A percentile compares a stretch with the other conserved stretches of the same genome.
Evolutionary conservation across 2,888 invertebrate species (phyloP).

Genomic region (Thecophora atra): DNA sequence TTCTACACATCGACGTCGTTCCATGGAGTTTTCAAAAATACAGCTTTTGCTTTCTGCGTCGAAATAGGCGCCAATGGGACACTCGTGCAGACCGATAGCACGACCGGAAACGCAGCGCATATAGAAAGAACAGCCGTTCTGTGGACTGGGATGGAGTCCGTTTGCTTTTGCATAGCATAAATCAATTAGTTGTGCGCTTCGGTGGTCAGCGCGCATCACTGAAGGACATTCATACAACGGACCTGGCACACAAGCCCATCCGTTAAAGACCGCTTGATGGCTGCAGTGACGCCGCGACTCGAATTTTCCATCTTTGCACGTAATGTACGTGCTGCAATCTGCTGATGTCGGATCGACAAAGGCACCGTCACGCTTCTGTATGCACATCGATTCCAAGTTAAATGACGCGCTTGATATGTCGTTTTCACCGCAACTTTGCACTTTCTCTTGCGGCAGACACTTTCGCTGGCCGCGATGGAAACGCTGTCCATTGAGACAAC

Average conservation of each 20-base stretch:
- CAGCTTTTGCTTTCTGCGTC: constrained; percentile 53
- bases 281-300: constrained; percentile 53
- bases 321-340: constrained; percentile 59
- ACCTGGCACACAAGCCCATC: constrained; percentile 56
- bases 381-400: constrained; percentile 45
- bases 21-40: constrained; percentile 49
- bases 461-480: constrained; percentile 52
- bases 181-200: constrained; percentile 40
- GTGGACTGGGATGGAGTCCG: constrained; percentile 65
- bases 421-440: constrained; percentile 43
- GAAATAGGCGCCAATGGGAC: constrained; percentile 56
- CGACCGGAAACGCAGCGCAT: constrained; percentile 56
- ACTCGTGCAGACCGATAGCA: constrained; percentile 52
- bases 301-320: constrained; percentile 55
- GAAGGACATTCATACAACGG: constrained; percentile 50
- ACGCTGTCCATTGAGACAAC: constrained; percentile 53
- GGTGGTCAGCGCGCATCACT: constrained; percentile 3
- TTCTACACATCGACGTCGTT: constrained; percentile 49
- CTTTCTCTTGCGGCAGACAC: constrained; percentile 50
- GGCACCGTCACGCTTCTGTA: constrained; percentile 55
- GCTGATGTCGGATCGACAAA: constrained; percentile 56
- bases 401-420: constrained; percentile 12
- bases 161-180: constrained; percentile 68
- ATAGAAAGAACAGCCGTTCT: constrained; percentile 58
- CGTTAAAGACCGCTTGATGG: constrained; percentile 57